Evolutionary conservation across 2,888 invertebrate genomes (phyloP), one percentile per base, ranked within the genome.

Genomic region (Bombylius discolor): DNA sequence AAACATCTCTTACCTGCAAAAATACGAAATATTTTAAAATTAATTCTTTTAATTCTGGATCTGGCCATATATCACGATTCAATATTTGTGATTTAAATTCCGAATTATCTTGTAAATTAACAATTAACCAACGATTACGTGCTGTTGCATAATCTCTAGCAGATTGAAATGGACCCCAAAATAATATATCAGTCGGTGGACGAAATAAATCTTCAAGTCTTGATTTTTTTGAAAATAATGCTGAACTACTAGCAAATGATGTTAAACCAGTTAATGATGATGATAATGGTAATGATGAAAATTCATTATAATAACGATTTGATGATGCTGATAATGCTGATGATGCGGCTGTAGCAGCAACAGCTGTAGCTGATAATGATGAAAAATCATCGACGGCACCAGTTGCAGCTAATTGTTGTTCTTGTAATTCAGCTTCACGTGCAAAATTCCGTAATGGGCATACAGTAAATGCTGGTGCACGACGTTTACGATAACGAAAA

Each of bases 31-130:
- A 79, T 55, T 81, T 77, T 50, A 78, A 76, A 32, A 86, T 73
- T 56, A 85, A 70, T 55, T 77, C 76, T 59, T 80, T 78, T 7
- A 86, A 78, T 56, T 78, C 77, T 48, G 70, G 68, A 62, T 80
- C 78, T 13, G 83, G 78, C 86, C 86, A 86, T 3, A 86, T 79
- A 66, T 86, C 86, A 49, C 85, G 74, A 70, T 85, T 85, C 50
- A 86, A 72, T 11, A 81, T 77, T 70, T 85, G 85, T 61, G 85
- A 85, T 32, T 79, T 72, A 67, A 87, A 86, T 13, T 82, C 82
- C 62, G 79, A 77, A 33, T 81, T 78, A 68, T 84, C 80, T 67
- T 86, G 85, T 9, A 87, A 77, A 67, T 87, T 86, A 0, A 85
- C 82, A 62, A 86, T 72, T 33, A 86, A 66, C 86, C 86, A 86